Conservation (phyloP, 2,113 vertebrate species). For the Plectropomus leopardus region DNA sequence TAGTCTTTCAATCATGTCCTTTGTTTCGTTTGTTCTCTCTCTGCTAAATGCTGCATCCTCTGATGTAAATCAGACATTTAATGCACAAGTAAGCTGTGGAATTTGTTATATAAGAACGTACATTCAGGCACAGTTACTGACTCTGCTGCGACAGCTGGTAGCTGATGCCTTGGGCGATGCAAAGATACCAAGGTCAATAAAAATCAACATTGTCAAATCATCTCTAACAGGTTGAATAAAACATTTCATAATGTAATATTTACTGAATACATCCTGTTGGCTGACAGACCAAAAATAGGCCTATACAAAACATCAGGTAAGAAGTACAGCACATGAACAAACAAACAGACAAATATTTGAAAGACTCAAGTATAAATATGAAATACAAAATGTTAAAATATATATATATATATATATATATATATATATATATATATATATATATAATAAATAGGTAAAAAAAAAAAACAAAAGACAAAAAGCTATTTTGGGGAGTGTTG, state of each 20-base stretch:
- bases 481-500: no score
- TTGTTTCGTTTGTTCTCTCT: not conserved
- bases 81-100: not conserved
- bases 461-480: no score
- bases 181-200: not conserved
- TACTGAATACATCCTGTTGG: not conserved
- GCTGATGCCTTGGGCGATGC: not conserved
- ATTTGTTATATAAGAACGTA: constrained; percentile 15
- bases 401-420: no score
- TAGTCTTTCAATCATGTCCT: not conserved
- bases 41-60: not conserved
- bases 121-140: not conserved
- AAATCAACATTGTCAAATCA: constrained; percentile 1
- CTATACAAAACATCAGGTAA: no score
- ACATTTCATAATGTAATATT: not conserved
- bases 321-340: no score
- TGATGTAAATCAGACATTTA: not conserved
- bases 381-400: no score
- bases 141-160: constrained; percentile 6
- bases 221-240: not conserved
- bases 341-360: no score
- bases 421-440: no score
- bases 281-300: no score
- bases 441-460: no score
- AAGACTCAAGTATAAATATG: no score